Base-by-base conservation (phyloP, 1,140 invertebrate species). In the Drosophila nigromelanica region DNA sequence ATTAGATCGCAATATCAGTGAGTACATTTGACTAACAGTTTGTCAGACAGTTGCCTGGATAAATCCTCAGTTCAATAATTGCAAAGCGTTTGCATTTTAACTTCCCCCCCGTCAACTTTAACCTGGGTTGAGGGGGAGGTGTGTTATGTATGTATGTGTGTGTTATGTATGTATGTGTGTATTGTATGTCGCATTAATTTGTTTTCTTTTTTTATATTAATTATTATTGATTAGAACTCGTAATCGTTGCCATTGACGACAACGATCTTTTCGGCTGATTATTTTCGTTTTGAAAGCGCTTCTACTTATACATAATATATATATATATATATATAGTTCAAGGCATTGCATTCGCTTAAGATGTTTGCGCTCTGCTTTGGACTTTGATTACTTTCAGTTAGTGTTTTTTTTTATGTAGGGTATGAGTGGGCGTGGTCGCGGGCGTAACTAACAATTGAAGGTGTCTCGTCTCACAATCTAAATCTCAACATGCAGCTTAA, bases 1-100 rank as follows among this genome's bases (percentile, higher is more conserved):
- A 86, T 87, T 86, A 58, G 76, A 80, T 86, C 82, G 82, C 82
- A 86, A 86, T 86, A 87, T 86, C 83, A 87, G 66, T 86, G 81
- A 86, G 75, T 86, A 86, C 81, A 86, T 86, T 78, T 78, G 74
- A 85, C 80, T 73, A 87, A 77, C 60, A 79, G 75, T 73, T 87
- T 74, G 21, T 67, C 64, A 80, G 76, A 86, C 73, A 74, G 69
- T 77, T 50, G 66, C 77, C 77, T 86, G 73, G 70, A 66, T 76
- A 66, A 76, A 71, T 77, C 71, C 62, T 82, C 75, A 81, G 71
- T 87, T 75, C 82, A 73, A 64, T 87, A 71, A 56, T 79, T 62
- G 72, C 52, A 80, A 48, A 83, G 66, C 48, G 35, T 52, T 76
- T 50, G 55, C 59, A 73, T 64, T 56, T 59, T 10, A 51, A 52